Conservation (phyloP, 2,797 vertebrate genomes). For the Anas bernieri region DNA sequence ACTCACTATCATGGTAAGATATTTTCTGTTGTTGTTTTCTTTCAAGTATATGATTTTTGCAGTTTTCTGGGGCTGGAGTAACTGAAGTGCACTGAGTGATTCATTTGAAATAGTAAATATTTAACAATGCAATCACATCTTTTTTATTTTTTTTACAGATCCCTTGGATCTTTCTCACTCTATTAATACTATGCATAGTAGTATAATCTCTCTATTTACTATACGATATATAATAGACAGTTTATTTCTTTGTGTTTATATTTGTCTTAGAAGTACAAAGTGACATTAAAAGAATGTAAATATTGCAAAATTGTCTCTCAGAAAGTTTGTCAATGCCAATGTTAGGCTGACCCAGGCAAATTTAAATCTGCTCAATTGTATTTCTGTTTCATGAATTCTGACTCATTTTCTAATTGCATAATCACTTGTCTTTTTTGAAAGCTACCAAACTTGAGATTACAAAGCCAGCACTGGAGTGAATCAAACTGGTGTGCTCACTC, state of each 20-base stretch:
- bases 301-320: not conserved
- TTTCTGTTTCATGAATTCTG: not conserved
- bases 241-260: not conserved
- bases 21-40: constrained; percentile 7
- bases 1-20: not conserved
- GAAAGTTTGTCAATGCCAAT: not conserved
- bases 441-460: not conserved
- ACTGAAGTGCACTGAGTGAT: not conserved
- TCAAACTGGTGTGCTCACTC: not conserved
- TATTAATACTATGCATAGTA: not conserved
- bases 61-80: not conserved
- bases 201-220: not conserved
- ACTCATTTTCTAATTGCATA: not conserved
- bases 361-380: not conserved
- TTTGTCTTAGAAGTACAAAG: not conserved
- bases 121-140: constrained; percentile 1
- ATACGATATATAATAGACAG: not conserved
- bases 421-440: not conserved
- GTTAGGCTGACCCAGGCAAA: not conserved
- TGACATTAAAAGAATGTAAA: not conserved
- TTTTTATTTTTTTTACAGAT: not conserved
- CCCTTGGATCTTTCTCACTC: not conserved
- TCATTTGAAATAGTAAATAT: constrained; percentile 44
- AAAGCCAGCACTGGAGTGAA: not conserved
- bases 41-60: constrained; percentile 27